Conservation (phyloP, 2,113 vertebrate genomes). For the Anser cygnoides region DNA sequence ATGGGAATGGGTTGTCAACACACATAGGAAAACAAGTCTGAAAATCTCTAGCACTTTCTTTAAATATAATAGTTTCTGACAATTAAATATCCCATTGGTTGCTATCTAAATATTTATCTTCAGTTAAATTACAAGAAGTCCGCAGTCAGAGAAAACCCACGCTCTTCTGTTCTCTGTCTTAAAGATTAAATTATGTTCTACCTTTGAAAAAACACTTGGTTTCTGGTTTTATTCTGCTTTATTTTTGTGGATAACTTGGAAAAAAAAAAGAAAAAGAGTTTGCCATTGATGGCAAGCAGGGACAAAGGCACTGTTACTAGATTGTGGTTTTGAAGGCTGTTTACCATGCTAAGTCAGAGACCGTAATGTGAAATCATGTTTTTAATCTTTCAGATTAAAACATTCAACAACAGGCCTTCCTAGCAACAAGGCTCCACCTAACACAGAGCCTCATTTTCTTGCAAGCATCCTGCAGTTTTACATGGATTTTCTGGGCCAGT, state of each 20-base stretch:
- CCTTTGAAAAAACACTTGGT: background rate
- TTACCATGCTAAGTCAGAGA: constrained; percentile 36
- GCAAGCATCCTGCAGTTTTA: background rate
- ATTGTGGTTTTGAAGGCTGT: constrained; percentile 34
- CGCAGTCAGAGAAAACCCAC: constrained; percentile 23
- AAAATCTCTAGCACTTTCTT: constrained; percentile 4
- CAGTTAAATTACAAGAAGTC: constrained; percentile 33
- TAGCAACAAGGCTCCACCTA: constrained; percentile 7
- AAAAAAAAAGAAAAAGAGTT: background rate
- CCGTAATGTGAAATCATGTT: constrained; percentile 45
- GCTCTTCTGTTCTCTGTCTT: background rate
- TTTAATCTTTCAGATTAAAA: constrained; percentile 27
- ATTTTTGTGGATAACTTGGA: background rate
- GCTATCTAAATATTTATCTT: constrained; percentile 52
- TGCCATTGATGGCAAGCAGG: background rate
- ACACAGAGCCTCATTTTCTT: constrained; percentile 1
- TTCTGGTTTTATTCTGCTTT: constrained; percentile 6
- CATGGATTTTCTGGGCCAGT: background rate
- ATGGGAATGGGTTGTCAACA: constrained; percentile 46
- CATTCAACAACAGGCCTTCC: constrained; percentile 3
- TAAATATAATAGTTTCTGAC: constrained; percentile 39
- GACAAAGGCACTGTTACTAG: constrained; percentile 24
- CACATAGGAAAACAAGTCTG: constrained; percentile 26
- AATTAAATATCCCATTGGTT: constrained; percentile 43
- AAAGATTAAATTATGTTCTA: constrained; percentile 19